Evolutionary conservation across 2,888 invertebrate species (phyloP), one percentile per base, ranked within the genome.

Genomic region (Rotaria socialis): DNA sequence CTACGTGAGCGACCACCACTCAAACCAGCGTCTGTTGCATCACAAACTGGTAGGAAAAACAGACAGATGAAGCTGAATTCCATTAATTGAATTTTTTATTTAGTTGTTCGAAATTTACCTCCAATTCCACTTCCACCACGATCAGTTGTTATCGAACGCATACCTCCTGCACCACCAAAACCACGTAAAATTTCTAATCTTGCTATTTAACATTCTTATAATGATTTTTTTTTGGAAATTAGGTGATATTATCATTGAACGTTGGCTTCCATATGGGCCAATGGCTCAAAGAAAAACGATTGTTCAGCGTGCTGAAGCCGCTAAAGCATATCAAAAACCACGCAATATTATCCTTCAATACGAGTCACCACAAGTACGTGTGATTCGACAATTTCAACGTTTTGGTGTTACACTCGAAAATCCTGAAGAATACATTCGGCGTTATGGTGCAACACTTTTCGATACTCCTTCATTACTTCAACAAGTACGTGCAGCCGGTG

Each of bases 241-340:
- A 67, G 67, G 67, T 35, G 67, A 67, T 35, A 67, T 86, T 74
- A 27, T 86, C 11, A 67, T 86, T 11, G 86, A 86, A 55, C 86
- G 86, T 52, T 86, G 86, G 86, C 24, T 86, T 56, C 86, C 86
- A 22, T 86, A 86, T 55, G 84, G 84, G 7, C 27, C 84, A 60
- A 27, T 41, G 27, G 27, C 84, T 22, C 4, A 60, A 43, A 58
- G 86, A 35, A 84, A 84, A n/a, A 86, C 84, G n/a, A 43, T 86
- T 50, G 55, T 84, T 56, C 58, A 85, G 24, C 86, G 84, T 35
- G 41, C 41, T 16, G 84, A 84, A 41, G 22, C 86, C 19, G 84
- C 58, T 55, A 58, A 47, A 8, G 35, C 41, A 14, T 80, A 80
- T 52, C 58, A 55, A 24, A 56, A 16, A 84, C 86, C 86, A n/a